Percentiles rank a stretch among this genome's conserved stretches.
phyloP scores from a whole-genome alignment of 2,113 vertebrate genomes.

The Edolisoma coerulescens region DNA sequence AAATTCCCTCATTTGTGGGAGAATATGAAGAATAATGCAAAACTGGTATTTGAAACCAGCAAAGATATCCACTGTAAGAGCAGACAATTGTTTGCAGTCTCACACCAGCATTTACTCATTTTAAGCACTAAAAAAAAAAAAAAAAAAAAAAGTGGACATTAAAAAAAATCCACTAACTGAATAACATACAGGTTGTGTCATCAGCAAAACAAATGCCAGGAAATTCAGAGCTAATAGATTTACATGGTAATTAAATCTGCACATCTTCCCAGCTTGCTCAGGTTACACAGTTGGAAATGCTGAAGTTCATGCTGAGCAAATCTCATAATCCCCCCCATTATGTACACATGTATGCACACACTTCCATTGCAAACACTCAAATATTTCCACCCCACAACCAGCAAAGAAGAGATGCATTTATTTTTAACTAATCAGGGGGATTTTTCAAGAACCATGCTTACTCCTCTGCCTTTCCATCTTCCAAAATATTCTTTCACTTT shows the following conservation, averaged over 20 bases:
- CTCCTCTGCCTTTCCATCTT: not conserved
- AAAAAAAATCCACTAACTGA: not conserved
- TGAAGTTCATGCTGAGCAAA: conserved; percentile 31
- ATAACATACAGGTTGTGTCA: not conserved
- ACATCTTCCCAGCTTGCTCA: conserved; percentile 35
- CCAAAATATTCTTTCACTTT: not conserved
- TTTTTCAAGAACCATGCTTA: not conserved
- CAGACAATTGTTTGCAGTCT: not conserved
- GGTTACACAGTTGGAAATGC: conserved; percentile 23
- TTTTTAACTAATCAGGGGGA: not conserved
- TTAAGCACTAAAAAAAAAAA: not conserved
- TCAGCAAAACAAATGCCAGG: not conserved
- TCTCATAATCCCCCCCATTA: conserved; percentile 29
- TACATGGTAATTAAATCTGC: not conserved
- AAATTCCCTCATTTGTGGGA: not conserved
- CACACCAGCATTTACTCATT: not conserved
- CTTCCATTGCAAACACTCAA: not conserved
- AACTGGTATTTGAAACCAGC: not conserved
- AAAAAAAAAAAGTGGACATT: not conserved
- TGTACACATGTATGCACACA: conserved; percentile 7
- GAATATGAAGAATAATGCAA: not conserved
- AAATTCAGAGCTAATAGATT: conserved; percentile 7
- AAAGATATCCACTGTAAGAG: not conserved
- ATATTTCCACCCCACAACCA: not conserved
- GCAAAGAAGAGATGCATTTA: not conserved